Conservation (phyloP, 2,888 invertebrate genomes). For the Seira sanloemensis region DNA sequence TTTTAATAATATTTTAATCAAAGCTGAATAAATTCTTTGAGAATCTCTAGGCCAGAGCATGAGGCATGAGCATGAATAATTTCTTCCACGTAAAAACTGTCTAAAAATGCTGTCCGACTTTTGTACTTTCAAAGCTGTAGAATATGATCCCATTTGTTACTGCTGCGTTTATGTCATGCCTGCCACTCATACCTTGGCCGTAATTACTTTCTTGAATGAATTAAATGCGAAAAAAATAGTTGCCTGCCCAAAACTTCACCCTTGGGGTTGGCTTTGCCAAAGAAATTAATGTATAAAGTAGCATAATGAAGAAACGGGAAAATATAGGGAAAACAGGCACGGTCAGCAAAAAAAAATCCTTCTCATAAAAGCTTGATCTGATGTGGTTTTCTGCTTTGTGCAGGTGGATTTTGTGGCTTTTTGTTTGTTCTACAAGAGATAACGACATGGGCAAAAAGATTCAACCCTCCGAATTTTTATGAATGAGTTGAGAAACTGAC, state of each 20-base stretch:
- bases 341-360: constrained; percentile 7
- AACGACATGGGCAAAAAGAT: constrained; percentile 28
- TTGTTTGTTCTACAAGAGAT: background rate
- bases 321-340: constrained; percentile 1
- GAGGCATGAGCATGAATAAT: background rate
- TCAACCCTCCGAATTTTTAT: constrained; percentile 29
- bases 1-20: no score
- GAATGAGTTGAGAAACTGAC: constrained; percentile 26
- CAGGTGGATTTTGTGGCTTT: constrained; percentile 10
- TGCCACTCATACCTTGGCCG: constrained; percentile 3
- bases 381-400: no score
- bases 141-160: constrained; percentile 16
- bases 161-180: constrained; percentile 16
- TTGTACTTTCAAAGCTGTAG: no score
- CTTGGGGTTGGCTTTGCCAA: background rate
- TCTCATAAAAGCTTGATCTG: background rate
- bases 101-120: constrained; percentile 7
- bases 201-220: constrained; percentile 16
- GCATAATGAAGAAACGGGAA: background rate
- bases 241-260: constrained; percentile 13
- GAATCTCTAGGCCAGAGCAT: no score
- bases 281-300: constrained; percentile 4
- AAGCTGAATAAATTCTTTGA: no score
- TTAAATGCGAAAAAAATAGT: constrained; percentile 11
- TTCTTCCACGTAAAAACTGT: background rate